Evolutionary conservation across 2,113 vertebrate genomes (phyloP), one percentile per base, ranked within the genome.

Genomic region (Bos indicus): DNA sequence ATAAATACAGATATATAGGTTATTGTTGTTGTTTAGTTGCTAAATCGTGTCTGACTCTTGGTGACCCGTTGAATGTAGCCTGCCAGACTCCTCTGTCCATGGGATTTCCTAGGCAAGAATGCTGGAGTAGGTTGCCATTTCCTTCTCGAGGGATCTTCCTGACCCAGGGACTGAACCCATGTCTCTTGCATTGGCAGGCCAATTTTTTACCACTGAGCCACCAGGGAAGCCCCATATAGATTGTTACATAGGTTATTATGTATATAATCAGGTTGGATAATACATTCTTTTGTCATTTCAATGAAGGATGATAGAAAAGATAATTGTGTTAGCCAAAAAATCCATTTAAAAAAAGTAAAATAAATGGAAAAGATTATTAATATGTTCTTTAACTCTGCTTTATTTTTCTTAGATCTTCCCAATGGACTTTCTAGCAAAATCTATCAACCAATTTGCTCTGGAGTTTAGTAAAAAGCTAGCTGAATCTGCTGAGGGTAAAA

Each of bases 401-500:
- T 78, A 7, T 81, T 92, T 97, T 92, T 74, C 67, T 89, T 83
- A 98, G 97, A 30, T 87, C 97, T 95, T 78, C 56, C 46, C 83
- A 98, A 99, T 99, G 99, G 98, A 98, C 0, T 85, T 93, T 56
- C 83, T 99, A 91, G 97, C 95, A 97, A 92, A 62, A 16, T 99
- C 99, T 33, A 99, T 99, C 98, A 98, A 98, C 0, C 43, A 3
- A 4, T 99, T 99, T 88, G 98, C 99, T 28, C 46, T 99, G 97
- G 98, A 99, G 17, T 98, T 99, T 77, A 97, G 98, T 95, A 98
- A 98, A 91, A 98, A 98, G 46, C 81, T 99, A 93, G 98, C 98
- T 93, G 98, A 97, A 30, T 5, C 30, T 0, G 92, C 98, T 0
- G 81, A 98, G 13, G n/a, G 21, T 0, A 97, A 97, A 19, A 99